A percentile compares a stretch with the other conserved stretches of the same genome.
Evolutionary conservation across 2,888 invertebrate species (phyloP).

Genomic region (Scaptomyza caliginosa): DNA sequence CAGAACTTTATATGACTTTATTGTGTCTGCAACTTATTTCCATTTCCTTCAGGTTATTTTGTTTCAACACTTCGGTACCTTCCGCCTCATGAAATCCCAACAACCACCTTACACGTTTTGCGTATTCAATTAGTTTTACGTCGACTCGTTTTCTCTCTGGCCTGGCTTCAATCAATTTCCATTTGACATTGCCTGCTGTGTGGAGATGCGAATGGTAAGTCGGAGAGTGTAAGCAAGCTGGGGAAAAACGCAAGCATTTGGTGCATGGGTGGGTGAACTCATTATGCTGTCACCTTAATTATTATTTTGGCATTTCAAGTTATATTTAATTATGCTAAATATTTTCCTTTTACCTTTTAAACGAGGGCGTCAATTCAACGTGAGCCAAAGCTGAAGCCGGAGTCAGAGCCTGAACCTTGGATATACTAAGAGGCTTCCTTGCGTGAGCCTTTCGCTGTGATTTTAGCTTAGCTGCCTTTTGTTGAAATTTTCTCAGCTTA

Average conservation of each 20-base stretch:
- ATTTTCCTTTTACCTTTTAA: conserved; percentile 40
- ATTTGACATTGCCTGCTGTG: conserved; percentile 31
- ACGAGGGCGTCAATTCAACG: not conserved
- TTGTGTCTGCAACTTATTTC: conserved; percentile 5
- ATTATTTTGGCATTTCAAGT: conserved; percentile 67
- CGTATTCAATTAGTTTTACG: conserved; percentile 59
- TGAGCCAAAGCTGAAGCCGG: not conserved
- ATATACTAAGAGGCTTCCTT: conserved; percentile 16
- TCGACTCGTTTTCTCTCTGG: not conserved
- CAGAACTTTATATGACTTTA: not conserved
- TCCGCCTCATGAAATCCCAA: conserved; percentile 4
- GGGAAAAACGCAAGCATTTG: not conserved
- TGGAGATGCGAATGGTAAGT: not conserved
- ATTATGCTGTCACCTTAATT: conserved; percentile 73
- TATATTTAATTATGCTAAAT: conserved; percentile 71
- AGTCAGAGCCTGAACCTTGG: not conserved
- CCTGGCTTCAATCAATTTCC: conserved; percentile 53
- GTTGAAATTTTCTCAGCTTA: conserved; percentile 11
- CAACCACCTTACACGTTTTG: not conserved
- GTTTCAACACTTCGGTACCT: conserved; percentile 35
- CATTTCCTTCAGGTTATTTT: conserved; percentile 24
- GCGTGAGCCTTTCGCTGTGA: conserved; percentile 22
- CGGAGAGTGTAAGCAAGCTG: not conserved
- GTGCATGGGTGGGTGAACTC: conserved; percentile 28
- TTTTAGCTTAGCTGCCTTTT: conserved; percentile 30